Conservation (phyloP, 2,888 invertebrate genomes). For the Molorchus minor region DNA sequence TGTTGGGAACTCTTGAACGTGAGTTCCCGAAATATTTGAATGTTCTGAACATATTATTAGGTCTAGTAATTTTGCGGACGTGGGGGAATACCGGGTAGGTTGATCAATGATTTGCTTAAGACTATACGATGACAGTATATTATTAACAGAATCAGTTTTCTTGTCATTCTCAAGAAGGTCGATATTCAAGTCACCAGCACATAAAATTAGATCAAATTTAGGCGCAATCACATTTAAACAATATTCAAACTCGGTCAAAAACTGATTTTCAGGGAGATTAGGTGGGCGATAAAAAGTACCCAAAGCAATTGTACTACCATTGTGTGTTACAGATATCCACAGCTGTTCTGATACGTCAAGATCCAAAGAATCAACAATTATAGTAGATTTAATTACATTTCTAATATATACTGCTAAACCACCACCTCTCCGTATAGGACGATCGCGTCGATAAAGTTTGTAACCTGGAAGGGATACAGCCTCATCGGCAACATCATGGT, state of each 20-base stretch:
- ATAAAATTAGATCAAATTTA: background rate
- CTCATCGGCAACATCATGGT: too few species aligned
- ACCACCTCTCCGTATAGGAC: too few species aligned
- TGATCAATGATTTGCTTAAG: background rate
- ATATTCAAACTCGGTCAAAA: background rate
- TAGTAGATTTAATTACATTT: too few species aligned
- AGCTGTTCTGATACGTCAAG: too few species aligned
- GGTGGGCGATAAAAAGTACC: background rate
- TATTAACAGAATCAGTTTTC: background rate
- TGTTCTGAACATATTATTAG: constrained; percentile 6
- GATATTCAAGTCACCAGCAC: background rate
- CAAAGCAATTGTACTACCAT: too few species aligned
- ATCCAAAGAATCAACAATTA: too few species aligned
- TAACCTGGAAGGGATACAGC: too few species aligned
- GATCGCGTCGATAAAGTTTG: too few species aligned
- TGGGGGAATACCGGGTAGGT: background rate
- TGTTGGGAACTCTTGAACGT: background rate
- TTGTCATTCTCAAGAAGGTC: background rate
- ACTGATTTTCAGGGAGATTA: background rate
- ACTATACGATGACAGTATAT: background rate
- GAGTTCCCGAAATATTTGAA: background rate
- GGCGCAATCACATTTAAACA: background rate
- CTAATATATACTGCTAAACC: too few species aligned
- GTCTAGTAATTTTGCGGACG: constrained; percentile 1
- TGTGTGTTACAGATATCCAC: too few species aligned